These are phyloP conservation scores for Papilio polyxenes DNA, from an alignment of 1,140 invertebrate species.

Conservation along the genomic window DNA sequence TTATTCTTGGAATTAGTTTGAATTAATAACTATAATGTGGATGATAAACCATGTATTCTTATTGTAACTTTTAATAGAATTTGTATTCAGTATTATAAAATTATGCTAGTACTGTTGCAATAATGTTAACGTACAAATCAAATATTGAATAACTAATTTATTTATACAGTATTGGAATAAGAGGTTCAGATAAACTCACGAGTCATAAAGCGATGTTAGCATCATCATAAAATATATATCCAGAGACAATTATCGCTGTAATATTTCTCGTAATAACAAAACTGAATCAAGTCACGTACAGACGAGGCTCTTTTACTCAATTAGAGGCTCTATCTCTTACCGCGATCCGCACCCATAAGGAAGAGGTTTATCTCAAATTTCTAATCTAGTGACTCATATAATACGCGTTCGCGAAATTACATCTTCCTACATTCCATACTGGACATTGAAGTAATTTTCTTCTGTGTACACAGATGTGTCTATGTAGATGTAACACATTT, in stretches of 20 bases:
- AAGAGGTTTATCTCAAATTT: constrained; percentile 66
- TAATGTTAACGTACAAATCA: neutral
- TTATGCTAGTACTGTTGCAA: neutral
- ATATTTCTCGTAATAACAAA: constrained; percentile 53
- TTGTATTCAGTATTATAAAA: neutral
- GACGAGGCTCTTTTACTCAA: constrained; percentile 52
- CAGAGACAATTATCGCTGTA: constrained; percentile 58
- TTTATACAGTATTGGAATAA: constrained; percentile 1
- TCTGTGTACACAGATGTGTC: neutral
- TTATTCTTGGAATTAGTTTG: too few relatives aligned
- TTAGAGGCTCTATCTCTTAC: constrained; percentile 64
- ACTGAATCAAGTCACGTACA: constrained; percentile 60
- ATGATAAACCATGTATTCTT: too few relatives aligned
- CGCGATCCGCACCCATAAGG: constrained; percentile 55
- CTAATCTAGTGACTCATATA: constrained; percentile 58
- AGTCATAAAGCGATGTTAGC: constrained; percentile 24
- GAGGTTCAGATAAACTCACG: neutral
- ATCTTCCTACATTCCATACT: constrained; percentile 11
- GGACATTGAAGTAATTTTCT: neutral
- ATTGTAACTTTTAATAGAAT: too few relatives aligned
- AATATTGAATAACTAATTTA: constrained; percentile 9
- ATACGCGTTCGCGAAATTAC: constrained; percentile 52
- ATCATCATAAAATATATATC: constrained; percentile 49
- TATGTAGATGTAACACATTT: neutral
- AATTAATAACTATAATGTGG: too few relatives aligned